Conservation (phyloP, 2,797 vertebrate species). For the Pipistrellus pipistrellus region DNA sequence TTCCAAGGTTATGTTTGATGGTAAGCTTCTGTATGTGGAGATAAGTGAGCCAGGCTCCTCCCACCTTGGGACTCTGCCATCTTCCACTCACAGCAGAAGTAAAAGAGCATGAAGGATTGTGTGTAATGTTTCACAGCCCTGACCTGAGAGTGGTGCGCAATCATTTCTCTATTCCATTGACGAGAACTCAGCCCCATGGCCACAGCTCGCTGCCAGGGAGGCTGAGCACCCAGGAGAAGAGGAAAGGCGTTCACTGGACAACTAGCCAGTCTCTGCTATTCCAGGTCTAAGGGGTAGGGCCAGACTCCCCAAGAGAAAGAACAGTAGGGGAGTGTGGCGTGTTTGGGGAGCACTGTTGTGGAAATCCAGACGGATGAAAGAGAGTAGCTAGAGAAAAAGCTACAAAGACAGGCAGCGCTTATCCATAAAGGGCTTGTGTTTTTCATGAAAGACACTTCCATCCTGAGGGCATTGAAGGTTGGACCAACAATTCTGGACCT, state of each 20-base stretch:
- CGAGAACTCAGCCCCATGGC: background rate
- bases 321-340: background rate
- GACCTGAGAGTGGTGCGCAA: background rate
- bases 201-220: background rate
- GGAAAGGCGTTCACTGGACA: background rate
- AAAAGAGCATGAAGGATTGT: background rate
- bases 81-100: background rate
- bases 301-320: background rate
- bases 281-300: background rate
- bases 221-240: background rate
- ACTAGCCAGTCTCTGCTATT: background rate
- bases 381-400: background rate
- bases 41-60: background rate
- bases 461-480: background rate
- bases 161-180: background rate
- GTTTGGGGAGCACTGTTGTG: background rate
- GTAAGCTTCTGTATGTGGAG: background rate
- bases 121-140: background rate
- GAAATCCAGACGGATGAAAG: background rate
- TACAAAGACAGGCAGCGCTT: background rate
- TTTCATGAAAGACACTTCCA: background rate
- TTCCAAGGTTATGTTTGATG: slow-evolving; percentile 16
- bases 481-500: background rate
- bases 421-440: background rate
- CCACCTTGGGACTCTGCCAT: background rate